phyloP scores from a whole-genome alignment of 2,113 vertebrate genomes.

The Andinoacara biseriatus region DNA sequence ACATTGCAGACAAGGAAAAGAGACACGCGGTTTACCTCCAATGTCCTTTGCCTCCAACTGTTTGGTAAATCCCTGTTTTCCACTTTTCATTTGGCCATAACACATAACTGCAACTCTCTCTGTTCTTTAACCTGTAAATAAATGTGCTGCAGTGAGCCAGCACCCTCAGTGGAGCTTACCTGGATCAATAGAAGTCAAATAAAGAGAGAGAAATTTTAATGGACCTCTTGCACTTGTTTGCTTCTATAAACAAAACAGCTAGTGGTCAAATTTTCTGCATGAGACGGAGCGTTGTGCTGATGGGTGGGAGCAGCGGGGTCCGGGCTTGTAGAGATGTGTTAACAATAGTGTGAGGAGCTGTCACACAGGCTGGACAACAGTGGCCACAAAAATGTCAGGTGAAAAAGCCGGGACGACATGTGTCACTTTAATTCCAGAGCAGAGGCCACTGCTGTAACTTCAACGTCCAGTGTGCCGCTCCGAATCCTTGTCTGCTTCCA shows the following conservation, averaged over 20 bases:
- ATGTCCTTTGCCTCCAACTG: no score
- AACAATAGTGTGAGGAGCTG: conserved; percentile 49
- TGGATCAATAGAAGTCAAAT: not conserved
- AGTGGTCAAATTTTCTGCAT: not conserved
- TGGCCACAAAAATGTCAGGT: conserved; percentile 69
- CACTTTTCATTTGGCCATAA: not conserved
- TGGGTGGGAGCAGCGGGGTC: not conserved
- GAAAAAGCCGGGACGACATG: conserved; percentile 74
- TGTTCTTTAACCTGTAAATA: not conserved
- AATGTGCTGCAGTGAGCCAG: not conserved
- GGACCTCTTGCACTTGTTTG: not conserved
- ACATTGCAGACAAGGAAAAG: no score
- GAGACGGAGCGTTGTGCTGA: conserved; percentile 8
- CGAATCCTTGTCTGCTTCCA: conserved; percentile 45
- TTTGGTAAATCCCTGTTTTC: no score
- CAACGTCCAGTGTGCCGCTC: conserved; percentile 64
- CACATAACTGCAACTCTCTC: not conserved
- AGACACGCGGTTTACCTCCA: no score
- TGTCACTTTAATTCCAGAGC: conserved; percentile 76
- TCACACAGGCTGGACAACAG: conserved; percentile 60
- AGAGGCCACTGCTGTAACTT: conserved; percentile 49
- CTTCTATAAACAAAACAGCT: not conserved
- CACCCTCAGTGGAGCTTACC: not conserved
- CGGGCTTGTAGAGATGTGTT: conserved; percentile 18
- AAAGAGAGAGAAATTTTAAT: not conserved